phyloP scores from a whole-genome alignment of 2,113 vertebrate genomes.

The Dromiciops gliroides region DNA sequence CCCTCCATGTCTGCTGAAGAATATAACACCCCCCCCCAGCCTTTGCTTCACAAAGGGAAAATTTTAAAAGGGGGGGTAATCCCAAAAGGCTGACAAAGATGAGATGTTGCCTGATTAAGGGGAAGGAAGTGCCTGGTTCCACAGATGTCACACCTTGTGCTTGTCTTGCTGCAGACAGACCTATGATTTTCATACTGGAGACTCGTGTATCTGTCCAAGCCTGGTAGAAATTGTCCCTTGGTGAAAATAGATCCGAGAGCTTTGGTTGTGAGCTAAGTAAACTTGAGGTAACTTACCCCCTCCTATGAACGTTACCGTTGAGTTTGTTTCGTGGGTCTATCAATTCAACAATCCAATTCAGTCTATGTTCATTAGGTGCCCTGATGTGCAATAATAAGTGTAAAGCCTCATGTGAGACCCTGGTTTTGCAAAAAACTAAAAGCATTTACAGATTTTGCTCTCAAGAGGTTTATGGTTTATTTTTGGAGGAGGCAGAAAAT shows the following conservation, averaged over 20 bases:
- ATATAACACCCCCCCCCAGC: neutral
- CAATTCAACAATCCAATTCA: neutral
- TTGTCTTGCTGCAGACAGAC: neutral
- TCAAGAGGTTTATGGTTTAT: neutral
- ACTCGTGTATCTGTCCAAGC: neutral
- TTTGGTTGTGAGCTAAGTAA: neutral
- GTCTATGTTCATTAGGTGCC: neutral
- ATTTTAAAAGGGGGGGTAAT: neutral
- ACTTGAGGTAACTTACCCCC: neutral
- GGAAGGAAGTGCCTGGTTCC: rapidly evolving
- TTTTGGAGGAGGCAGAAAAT: neutral
- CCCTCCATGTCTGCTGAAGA: neutral
- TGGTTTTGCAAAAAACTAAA: neutral
- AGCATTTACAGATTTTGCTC: neutral
- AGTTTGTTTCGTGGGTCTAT: neutral
- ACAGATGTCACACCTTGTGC: rapidly evolving
- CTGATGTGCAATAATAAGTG: neutral
- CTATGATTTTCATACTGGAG: neutral
- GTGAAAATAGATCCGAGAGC: neutral
- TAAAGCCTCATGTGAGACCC: neutral
- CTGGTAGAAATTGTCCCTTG: neutral
- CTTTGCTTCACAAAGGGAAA: neutral
- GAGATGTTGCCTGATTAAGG: too few species aligned
- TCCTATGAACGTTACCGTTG: neutral
- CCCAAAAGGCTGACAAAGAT: too few species aligned